Evolutionary conservation across 2,797 vertebrate species (phyloP).

Genomic region (Podarcis lilfordi): DNA sequence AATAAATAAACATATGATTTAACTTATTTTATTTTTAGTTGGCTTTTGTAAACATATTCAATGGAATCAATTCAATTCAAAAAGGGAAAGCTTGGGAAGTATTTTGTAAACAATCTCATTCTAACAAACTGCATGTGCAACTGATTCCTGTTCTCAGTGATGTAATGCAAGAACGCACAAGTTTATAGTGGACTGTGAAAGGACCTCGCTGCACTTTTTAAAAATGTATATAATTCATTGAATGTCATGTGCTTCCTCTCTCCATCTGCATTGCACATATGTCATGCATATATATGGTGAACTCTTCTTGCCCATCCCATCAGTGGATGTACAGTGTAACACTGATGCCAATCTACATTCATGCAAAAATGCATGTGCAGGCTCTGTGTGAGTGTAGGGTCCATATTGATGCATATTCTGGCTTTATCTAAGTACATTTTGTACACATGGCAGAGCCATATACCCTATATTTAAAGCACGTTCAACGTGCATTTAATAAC

Average conservation of each 20-base stretch:
- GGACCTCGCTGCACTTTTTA: too few species aligned
- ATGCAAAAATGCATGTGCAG: neutral
- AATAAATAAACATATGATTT: neutral
- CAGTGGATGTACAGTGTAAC: neutral
- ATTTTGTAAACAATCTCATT: neutral
- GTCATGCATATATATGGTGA: neutral
- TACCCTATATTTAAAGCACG: too few species aligned
- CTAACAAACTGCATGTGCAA: neutral
- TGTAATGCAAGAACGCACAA: neutral
- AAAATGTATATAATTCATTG: neutral
- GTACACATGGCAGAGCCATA: too few species aligned
- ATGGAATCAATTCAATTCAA: neutral
- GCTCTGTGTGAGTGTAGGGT: neutral
- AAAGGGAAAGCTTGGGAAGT: too few species aligned
- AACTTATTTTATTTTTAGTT: neutral
- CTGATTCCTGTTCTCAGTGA: neutral
- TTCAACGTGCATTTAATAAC: too few species aligned
- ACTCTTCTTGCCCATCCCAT: neutral
- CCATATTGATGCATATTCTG: too few species aligned
- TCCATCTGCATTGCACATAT: neutral
- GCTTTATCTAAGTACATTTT: neutral
- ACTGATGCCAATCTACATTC: neutral
- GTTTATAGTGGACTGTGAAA: neutral
- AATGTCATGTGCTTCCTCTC: neutral
- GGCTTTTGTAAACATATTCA: neutral